Percentiles rank a stretch among this genome's conserved stretches.
phyloP scores from a whole-genome alignment of 2,888 invertebrate genomes.

The Heliothis peltigera region DNA sequence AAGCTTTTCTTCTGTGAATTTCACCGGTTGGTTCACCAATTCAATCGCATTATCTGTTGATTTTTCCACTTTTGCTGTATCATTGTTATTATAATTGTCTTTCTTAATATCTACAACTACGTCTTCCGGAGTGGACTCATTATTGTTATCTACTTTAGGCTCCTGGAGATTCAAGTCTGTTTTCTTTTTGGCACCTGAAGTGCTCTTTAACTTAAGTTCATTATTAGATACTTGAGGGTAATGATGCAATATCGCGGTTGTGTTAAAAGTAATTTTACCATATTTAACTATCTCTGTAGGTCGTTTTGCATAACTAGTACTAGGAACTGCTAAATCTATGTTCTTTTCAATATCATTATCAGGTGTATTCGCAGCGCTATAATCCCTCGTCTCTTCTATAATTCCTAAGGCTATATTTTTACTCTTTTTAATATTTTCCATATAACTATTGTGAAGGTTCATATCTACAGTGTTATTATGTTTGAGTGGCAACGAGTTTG shows the following conservation, averaged over 20 bases:
- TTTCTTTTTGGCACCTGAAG: conserved; percentile 72
- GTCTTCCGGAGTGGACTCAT: conserved; percentile 55
- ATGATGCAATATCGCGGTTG: conserved; percentile 85
- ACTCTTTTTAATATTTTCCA: conserved; percentile 83
- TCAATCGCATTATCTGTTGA: conserved; percentile 68
- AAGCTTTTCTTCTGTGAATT: conserved; percentile 86
- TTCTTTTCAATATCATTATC: conserved; percentile 64
- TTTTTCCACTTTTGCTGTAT: conserved; percentile 67
- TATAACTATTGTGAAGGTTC: conserved; percentile 84
- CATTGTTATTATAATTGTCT: conserved; percentile 81
- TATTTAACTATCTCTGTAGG: conserved; percentile 83
- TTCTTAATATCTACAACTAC: conserved; percentile 55
- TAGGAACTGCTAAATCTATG: conserved; percentile 75
- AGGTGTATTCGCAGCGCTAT: conserved; percentile 73
- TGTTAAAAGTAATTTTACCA: conserved; percentile 86
- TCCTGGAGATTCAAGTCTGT: conserved; percentile 75
- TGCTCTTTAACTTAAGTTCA: conserved; percentile 53
- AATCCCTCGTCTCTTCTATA: conserved; percentile 82
- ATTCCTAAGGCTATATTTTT: conserved; percentile 82
- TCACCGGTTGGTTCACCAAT: conserved; percentile 77
- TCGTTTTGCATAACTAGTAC: conserved; percentile 78
- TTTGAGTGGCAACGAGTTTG: conserved; percentile 85
- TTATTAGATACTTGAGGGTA: conserved; percentile 82
- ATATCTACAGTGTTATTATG: conserved; percentile 86
- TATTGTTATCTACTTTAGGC: conserved; percentile 80